Conservation (phyloP, 2,888 invertebrate species). For the Tortricodes alternella region DNA sequence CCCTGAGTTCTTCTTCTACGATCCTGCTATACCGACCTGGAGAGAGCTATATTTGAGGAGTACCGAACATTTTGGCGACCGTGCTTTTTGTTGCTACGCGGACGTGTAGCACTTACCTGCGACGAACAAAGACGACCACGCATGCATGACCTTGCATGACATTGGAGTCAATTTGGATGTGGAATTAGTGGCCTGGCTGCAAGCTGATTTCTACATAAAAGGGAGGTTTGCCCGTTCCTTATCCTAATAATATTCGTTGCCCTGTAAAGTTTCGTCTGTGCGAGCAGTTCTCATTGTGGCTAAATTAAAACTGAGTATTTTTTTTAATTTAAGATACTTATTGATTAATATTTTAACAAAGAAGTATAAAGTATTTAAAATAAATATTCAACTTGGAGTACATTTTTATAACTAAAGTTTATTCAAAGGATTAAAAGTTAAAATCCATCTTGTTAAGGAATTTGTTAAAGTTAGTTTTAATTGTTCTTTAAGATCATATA, state of each 20-base stretch:
- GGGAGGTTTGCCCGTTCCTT: background rate
- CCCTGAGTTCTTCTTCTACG: too few species aligned
- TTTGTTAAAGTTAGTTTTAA: too few species aligned
- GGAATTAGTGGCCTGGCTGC: background rate
- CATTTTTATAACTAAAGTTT: too few species aligned
- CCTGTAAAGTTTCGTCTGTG: slow-evolving; percentile 1
- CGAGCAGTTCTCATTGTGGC: background rate
- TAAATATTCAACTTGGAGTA: too few species aligned
- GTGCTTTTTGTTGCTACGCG: background rate
- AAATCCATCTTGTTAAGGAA: too few species aligned
- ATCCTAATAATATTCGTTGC: background rate
- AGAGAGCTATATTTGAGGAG: too few species aligned
- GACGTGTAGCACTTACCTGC: slow-evolving; percentile 1
- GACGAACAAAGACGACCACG: background rate
- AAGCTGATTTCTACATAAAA: background rate
- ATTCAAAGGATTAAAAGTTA: too few species aligned
- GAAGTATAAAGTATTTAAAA: too few species aligned
- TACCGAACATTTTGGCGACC: slow-evolving; percentile 1
- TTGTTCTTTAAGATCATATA: too few species aligned
- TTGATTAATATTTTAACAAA: background rate
- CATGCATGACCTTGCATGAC: background rate
- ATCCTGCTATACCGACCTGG: too few species aligned
- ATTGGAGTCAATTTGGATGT: background rate
- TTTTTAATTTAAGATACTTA: background rate
- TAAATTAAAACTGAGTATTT: too few species aligned